These are phyloP conservation scores for Campylorhamphus procurvoides DNA, from an alignment of 2,113 vertebrate genomes.

Conservation along the genomic window DNA sequence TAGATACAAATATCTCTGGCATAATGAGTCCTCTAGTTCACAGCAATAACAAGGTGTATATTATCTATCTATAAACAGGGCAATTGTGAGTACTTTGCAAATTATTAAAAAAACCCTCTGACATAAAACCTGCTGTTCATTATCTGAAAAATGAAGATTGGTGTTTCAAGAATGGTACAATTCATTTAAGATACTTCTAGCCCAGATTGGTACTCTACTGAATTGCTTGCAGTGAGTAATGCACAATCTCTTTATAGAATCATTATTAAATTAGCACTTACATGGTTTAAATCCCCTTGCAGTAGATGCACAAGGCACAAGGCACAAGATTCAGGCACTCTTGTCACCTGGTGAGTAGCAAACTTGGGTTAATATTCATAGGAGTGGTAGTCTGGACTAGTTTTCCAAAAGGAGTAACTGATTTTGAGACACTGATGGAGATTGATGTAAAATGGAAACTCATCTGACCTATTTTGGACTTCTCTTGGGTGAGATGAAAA, in stretches of 20 bases:
- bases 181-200: conserved; percentile 8
- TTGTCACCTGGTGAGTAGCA: background rate
- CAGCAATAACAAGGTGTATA: background rate
- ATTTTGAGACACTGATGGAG: background rate
- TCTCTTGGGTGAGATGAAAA: background rate
- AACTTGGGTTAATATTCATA: background rate
- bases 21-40: background rate
- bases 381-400: background rate
- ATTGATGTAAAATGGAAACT: background rate
- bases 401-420: background rate
- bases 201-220: background rate
- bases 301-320: background rate
- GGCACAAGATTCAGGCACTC: background rate
- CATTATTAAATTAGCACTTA: conserved; percentile 8
- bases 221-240: conserved; percentile 7
- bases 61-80: background rate
- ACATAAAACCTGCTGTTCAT: background rate
- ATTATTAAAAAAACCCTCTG: background rate
- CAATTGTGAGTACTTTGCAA: background rate
- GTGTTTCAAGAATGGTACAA: background rate
- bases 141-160: background rate
- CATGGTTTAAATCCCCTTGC: background rate
- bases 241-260: conserved; percentile 1
- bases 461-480: background rate
- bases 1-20: background rate